Percentiles rank a stretch among this genome's conserved stretches.
Conservation (phyloP, 2,797 vertebrate species). For the Tenualosa thibaudeaui region DNA sequence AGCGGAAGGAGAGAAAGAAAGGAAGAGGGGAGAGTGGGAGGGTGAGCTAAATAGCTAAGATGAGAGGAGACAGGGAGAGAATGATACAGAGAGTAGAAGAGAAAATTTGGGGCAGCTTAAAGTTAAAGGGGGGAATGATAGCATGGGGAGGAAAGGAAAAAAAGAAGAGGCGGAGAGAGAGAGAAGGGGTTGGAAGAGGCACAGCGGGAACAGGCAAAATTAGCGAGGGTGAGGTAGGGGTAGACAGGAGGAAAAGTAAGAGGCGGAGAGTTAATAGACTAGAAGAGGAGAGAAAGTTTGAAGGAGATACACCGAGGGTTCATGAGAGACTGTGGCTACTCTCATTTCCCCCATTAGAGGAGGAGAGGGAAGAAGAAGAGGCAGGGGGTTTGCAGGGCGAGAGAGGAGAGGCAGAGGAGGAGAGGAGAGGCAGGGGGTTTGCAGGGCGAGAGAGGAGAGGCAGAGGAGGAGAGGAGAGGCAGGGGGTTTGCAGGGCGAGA, state of each 20-base stretch:
- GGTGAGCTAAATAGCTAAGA: background rate
- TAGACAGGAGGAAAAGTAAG: background rate
- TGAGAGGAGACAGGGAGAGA: slow-evolving; percentile 22
- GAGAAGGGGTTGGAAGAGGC: background rate
- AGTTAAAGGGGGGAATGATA: background rate
- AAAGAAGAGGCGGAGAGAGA: background rate
- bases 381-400: too few species aligned
- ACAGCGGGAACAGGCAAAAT: background rate
- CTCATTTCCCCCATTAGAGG: background rate
- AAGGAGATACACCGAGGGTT: too few species aligned
- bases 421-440: too few species aligned
- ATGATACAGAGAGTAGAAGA: slow-evolving; percentile 39
- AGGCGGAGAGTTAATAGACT: background rate
- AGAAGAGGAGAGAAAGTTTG: slow-evolving; percentile 24
- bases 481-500: too few species aligned
- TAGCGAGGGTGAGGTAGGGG: background rate
- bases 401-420: too few species aligned
- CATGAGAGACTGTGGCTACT: too few species aligned
- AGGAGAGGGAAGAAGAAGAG: background rate
- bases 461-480: too few species aligned
- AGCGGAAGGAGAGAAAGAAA: slow-evolving; percentile 33
- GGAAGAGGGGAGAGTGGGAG: background rate
- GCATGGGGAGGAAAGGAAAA: background rate
- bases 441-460: too few species aligned
- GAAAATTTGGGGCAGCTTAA: slow-evolving; percentile 40